Conservation (phyloP, 2,113 vertebrate genomes). For the Poicephalus meyeri region DNA sequence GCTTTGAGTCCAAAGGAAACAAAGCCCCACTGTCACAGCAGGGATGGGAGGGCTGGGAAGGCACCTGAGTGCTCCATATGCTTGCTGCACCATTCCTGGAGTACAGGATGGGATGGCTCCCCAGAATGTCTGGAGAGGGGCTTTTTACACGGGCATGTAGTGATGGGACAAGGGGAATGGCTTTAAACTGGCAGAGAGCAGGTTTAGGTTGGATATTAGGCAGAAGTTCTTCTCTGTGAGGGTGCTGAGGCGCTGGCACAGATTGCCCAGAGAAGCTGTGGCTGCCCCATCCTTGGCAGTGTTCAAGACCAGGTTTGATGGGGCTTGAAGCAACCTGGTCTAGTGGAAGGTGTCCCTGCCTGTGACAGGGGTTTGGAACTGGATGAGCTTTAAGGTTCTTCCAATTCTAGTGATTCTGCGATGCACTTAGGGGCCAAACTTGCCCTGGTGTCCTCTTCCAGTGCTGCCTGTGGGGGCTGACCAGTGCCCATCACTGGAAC, state of each 20-base stretch:
- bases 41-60: neutral
- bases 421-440: neutral
- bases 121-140: rapidly evolving
- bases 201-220: neutral
- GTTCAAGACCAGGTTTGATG: neutral
- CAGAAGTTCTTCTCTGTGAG: neutral
- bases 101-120: neutral
- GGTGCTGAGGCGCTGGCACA: neutral
- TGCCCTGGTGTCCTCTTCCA: neutral
- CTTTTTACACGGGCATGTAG: neutral
- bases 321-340: neutral
- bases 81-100: neutral
- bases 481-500: neutral
- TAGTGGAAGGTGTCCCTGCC: neutral
- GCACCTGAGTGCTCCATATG: rapidly evolving
- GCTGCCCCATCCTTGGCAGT: neutral
- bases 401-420: neutral
- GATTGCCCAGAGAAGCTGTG: neutral
- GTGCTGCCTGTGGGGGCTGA: neutral
- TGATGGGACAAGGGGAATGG: neutral
- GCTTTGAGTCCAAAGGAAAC: neutral
- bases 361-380: neutral
- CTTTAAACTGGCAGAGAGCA: neutral
- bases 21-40: neutral
- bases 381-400: neutral